A percentile compares a stretch with the other conserved stretches of the same genome.
These are phyloP conservation scores for Philhelius pedissequus DNA, from an alignment of 2,888 invertebrate species.

Conservation along the genomic window DNA sequence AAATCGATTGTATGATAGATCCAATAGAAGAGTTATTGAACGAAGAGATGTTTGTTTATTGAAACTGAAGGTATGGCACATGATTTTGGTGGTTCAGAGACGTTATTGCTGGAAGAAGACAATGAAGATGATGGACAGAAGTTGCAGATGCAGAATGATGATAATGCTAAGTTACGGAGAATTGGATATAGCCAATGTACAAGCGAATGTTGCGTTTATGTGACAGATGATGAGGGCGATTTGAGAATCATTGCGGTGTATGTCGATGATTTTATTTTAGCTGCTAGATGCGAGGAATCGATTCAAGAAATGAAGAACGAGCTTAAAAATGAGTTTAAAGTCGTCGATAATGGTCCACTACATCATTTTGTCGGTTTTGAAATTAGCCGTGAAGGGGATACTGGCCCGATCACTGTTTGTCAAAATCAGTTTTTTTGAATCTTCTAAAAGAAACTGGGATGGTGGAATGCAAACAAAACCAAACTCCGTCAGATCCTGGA, in stretches of 20 bases:
- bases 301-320: conserved; percentile 12
- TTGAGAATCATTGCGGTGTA: conserved; percentile 54
- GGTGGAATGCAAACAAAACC: neutral
- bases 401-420: conserved; percentile 1
- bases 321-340: conserved; percentile 8
- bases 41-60: neutral
- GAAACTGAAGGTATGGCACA: too few relatives aligned
- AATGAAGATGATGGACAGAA: neutral
- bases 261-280: too few relatives aligned
- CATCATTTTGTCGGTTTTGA: conserved; percentile 27
- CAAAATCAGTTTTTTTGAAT: neutral
- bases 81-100: neutral
- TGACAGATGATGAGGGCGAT: neutral
- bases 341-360: conserved; percentile 19
- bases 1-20: conserved; percentile 8
- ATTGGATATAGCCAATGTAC: neutral
- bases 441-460: neutral
- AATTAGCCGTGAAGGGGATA: neutral
- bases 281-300: too few relatives aligned
- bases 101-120: neutral
- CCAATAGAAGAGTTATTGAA: neutral
- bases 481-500: neutral
- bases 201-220: neutral
- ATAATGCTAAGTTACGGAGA: neutral
- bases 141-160: neutral